These are phyloP conservation scores for Metaphire vulgaris DNA, from an alignment of 1,140 invertebrate species.

Conservation along the genomic window DNA sequence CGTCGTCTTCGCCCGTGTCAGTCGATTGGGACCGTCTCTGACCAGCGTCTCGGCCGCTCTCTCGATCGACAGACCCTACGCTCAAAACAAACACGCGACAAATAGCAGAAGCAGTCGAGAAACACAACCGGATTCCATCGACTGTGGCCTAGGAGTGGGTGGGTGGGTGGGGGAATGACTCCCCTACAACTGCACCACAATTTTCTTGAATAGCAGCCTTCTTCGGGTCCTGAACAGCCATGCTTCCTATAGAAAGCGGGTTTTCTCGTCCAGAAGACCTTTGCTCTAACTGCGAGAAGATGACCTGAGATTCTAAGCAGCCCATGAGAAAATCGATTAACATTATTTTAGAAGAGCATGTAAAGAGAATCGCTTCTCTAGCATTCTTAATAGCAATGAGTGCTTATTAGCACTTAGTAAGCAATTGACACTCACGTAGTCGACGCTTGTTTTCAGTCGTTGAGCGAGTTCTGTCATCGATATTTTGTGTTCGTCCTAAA, in stretches of 20 bases:
- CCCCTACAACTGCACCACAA: too few relatives aligned
- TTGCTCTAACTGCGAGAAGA: too few relatives aligned
- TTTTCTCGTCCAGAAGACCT: too few relatives aligned
- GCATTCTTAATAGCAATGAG: neutral
- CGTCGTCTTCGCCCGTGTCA: constrained; percentile 85
- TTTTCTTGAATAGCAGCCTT: neutral
- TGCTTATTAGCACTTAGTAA: neutral
- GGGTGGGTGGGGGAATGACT: neutral
- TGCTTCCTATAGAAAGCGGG: too few relatives aligned
- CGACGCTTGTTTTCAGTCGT: constrained; percentile 69
- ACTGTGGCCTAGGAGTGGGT: neutral
- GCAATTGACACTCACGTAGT: neutral
- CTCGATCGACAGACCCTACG: constrained; percentile 80
- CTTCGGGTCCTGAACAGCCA: neutral
- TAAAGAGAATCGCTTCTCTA: neutral
- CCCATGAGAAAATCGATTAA: too few relatives aligned
- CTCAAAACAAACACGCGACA: constrained; percentile 6
- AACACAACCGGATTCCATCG: neutral
- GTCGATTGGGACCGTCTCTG: constrained; percentile 88
- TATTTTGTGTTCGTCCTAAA: constrained; percentile 87
- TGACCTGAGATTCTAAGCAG: too few relatives aligned
- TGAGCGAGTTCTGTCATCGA: constrained; percentile 90
- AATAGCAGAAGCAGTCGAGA: constrained; percentile 4
- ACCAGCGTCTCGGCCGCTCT: constrained; percentile 86
- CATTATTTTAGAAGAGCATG: neutral